phyloP scores from a whole-genome alignment of 2,797 vertebrate genomes.

The Acrocephalus scirpaceus region DNA sequence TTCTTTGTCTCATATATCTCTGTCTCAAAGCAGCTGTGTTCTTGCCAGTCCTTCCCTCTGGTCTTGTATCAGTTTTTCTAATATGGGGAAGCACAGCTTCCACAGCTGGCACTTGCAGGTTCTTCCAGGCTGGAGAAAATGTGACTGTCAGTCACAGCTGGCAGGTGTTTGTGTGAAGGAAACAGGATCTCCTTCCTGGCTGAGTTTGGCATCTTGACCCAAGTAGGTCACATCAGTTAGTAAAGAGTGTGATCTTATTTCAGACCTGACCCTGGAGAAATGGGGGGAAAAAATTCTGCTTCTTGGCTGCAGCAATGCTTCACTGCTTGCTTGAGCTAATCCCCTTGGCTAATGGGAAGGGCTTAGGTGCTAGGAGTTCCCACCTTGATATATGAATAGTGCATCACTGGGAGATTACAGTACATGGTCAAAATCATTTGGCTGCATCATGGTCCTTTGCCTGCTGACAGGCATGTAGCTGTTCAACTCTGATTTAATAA shows the following conservation, averaged over 20 bases:
- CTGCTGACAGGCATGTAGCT: neutral
- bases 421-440: neutral
- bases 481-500: neutral
- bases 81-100: neutral
- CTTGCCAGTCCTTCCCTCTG: neutral
- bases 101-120: neutral
- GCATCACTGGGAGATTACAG: neutral
- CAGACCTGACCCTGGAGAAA: neutral
- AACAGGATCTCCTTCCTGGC: neutral
- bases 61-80: neutral
- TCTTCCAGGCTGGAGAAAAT: neutral
- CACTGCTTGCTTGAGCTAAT: neutral
- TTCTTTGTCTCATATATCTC: neutral
- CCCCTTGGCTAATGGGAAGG: neutral
- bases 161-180: neutral
- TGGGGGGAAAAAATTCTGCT: accelerated
- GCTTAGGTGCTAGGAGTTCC: neutral
- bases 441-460: neutral
- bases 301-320: neutral
- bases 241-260: neutral
- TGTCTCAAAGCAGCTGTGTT: neutral
- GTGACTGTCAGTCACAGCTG: neutral
- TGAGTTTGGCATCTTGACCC: neutral
- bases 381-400: neutral
- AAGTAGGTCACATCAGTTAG: neutral